Conservation (phyloP, 1,140 invertebrate species). For the Cataglyphis hispanica region DNA sequence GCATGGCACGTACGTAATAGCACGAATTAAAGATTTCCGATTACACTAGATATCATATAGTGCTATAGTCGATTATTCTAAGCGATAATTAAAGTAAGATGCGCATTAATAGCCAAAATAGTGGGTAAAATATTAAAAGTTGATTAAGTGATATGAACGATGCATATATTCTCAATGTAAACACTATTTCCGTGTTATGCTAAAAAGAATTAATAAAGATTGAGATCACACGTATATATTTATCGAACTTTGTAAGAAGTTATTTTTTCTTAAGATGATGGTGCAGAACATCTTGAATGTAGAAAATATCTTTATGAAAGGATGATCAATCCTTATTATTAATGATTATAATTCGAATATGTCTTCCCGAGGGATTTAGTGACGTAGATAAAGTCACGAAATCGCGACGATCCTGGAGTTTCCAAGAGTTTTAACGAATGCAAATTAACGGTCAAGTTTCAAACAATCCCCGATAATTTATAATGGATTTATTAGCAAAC, state of each 20-base stretch:
- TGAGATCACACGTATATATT: neutral
- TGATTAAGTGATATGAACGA: neutral
- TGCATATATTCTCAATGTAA: neutral
- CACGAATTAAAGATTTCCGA: constrained; percentile 31
- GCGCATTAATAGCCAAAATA: neutral
- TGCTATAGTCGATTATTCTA: neutral
- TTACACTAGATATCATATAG: neutral
- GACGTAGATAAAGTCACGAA: constrained; percentile 14
- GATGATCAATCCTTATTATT: neutral
- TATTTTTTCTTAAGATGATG: neutral
- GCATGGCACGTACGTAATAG: constrained; percentile 47
- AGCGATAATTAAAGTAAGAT: constrained; percentile 13
- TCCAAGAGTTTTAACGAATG: constrained; percentile 38
- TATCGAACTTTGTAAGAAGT: constrained; percentile 10
- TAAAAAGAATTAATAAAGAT: constrained; percentile 5
- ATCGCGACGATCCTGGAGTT: neutral
- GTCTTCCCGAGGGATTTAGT: neutral
- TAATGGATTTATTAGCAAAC: constrained; percentile 28
- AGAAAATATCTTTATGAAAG: constrained; percentile 27
- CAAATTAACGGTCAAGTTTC: constrained; percentile 30
- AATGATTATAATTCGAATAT: neutral
- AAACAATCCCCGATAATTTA: neutral
- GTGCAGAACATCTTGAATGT: neutral
- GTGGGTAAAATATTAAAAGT: neutral
- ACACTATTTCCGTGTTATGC: neutral